Evolutionary conservation across 2,797 vertebrate species (phyloP), one percentile per base, ranked within the genome.

Genomic region (Synanceia verrucosa): DNA sequence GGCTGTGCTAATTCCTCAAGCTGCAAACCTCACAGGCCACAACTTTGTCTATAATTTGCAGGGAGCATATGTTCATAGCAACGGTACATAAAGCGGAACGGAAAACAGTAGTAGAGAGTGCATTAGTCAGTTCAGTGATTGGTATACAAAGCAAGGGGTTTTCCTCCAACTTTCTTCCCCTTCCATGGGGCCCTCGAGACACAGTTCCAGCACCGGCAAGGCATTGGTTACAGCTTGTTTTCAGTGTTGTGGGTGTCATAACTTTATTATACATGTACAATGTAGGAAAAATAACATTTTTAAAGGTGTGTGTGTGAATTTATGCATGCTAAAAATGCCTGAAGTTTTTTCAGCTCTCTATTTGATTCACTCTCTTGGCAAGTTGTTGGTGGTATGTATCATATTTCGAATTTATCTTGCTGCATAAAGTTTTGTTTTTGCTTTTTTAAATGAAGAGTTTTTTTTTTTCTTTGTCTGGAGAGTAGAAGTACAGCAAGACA

Each of bases 1-100:
- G 82, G 88, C 90, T 89, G 86, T 81, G 81, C 91, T 94, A 93
- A 93, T 92, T 93, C 90, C 85, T 93, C 86, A 72, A 86, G 91
- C 91, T 91, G 90, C 90, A 93, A 92, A 94, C 92, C 91, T 94
- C 93, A 92, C 37, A 68, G 84, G 93, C 92, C 93, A 90, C 93
- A 94, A 83, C 91, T 91, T 89, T 91, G 93, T 86, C 93, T 94
- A 88, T 94, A 94, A 94, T 95, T 94, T 92, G 87, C 89, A 84
- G 79, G 82, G 83, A 93, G 91, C 88, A 88, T 91, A 93, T 92
- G 91, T 92, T 94, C 93, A 93, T 93, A 93, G 92, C 93, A 94
- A 94, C 91, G 86, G 88, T 89, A 93, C 93, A 93, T 93, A 90
- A 92, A 93, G 90, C 83, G 83, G 84, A 93, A 94, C 88, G 90